Evolutionary conservation across 1,140 invertebrate species (phyloP), one percentile per base, ranked within the genome.

Genomic region (Meloidogyne chitwoodi): DNA sequence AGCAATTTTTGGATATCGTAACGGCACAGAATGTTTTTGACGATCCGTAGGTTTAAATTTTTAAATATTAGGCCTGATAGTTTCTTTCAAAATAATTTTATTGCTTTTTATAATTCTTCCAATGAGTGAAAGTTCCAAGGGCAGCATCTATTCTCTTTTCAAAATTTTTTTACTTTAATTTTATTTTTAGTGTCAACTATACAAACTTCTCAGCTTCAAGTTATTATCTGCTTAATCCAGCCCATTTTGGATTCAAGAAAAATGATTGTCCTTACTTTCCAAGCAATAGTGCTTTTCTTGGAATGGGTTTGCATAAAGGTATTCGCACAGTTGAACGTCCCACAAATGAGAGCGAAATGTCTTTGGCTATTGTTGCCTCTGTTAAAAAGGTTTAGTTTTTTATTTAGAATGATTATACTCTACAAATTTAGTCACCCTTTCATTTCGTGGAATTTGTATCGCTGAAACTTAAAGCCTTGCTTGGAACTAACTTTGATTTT

Each of bases 1-100:
- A n/a, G 14, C 77, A 78, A 41, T 78, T 78, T 64, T 31, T 78
- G 22, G 56, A 78, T 31, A 61, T 78, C 16, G 78, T 78, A 10
- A 80, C 77, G 0, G 12, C 48, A 11, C 78, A 80, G 38, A 34
- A 67, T 11, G 29, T 80, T 24, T 71, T 78, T 27, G 31, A 62
- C 16, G 44, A 79, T 19, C 65, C 64, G 77, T 80, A 41, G 1
- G 34, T 75, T 38, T 29, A 2, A 2, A 6, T 31, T 12, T 75
- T 81, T 34, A 66, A 19, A 2, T 27, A 79, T 80, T 4, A 79
- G n/a, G n/a, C n/a, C n/a, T n/a, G n/a, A n/a, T n/a, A n/a, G n/a
- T n/a, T n/a, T n/a, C n/a, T n/a, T n/a, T n/a, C n/a, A n/a, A n/a
- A n/a, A n/a, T n/a, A n/a, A n/a, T n/a, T n/a, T n/a, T n/a, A n/a